Evolutionary conservation across 1,140 invertebrate species (phyloP).

Genomic region (Danaus plexippus): DNA sequence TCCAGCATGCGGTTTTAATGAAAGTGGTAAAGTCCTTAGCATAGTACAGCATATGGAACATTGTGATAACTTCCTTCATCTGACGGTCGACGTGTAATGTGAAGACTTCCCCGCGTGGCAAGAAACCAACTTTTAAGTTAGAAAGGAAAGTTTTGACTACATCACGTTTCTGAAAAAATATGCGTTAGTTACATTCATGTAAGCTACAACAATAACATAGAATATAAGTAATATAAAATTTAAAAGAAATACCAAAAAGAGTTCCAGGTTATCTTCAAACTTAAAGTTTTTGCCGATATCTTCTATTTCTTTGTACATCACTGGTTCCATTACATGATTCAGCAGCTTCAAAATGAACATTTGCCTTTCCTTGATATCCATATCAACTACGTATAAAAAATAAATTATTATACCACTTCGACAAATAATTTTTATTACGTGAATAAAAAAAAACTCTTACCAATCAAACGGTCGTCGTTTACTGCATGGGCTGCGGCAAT

Average conservation of each 20-base stretch:
- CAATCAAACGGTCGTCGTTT: conserved; percentile 27
- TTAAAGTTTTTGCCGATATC: conserved; percentile 71
- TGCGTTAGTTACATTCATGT: conserved; percentile 63
- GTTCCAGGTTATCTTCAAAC: conserved; percentile 68
- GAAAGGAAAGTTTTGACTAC: conserved; percentile 75
- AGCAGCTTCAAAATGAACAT: conserved; percentile 75
- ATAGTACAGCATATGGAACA: conserved; percentile 80
- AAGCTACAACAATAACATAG: conserved; percentile 68
- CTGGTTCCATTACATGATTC: conserved; percentile 74
- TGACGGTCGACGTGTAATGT: conserved; percentile 75
- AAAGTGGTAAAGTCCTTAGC: conserved; percentile 77
- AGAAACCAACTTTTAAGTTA: conserved; percentile 68
- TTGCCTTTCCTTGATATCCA: conserved; percentile 67
- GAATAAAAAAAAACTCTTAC: conserved; percentile 23
- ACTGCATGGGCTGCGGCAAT: conserved; percentile 37
- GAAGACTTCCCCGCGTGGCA: conserved; percentile 75
- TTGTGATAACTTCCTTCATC: conserved; percentile 73
- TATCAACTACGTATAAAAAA: conserved; percentile 61
- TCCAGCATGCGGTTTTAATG: conserved; percentile 75
- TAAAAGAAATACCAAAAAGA: conserved; percentile 44
- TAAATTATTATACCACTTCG: neutral
- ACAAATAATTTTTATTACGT: conserved; percentile 1
- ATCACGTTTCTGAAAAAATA: conserved; percentile 65
- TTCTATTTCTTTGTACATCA: conserved; percentile 59
- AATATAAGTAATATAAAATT: conserved; percentile 48